Base-by-base conservation (phyloP, 2,888 invertebrate genomes). In the Neoascia interrupta region DNA sequence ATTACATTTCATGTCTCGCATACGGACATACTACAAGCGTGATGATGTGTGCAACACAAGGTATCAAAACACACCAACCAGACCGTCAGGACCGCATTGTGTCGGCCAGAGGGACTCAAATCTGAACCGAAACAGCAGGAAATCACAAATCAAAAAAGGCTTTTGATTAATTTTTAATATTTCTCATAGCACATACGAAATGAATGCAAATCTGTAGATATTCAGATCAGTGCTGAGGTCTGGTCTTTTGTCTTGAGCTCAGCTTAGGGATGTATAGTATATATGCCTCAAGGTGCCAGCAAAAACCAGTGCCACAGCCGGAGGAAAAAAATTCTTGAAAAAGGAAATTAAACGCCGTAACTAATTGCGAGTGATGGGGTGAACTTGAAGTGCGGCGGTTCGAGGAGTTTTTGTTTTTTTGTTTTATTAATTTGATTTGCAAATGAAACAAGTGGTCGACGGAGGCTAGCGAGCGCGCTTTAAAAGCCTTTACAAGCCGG, bases 161-260 rank as follows among this genome's bases (percentile, higher is more conserved):
- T 82, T 86, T 85, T 85, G 86, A 87, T 86, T 86, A 86, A 87
- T 86, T 86, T 86, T 84, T 84, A 84, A 84, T 85, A 85, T 73
- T 66, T 79, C 66, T 49, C 66, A 28, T 49, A 66, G 61, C 60
- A 47, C 60, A 76, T 64, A 39, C 53, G 11, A 76, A 66, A 45
- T 63, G 36, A 56, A 79, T 73, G 66, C 61, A 74, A 69, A 74
- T 80, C 41, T 41, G 56, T 34, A 26, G 23, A 63, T 23, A 58
- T 64, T 43, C 56, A 51, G 64, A 66, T 16, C 41, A 49, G 64
- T 1, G 8, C 34, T 39, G 19, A 21, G 28, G n/a, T 21, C 54
- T 60, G 41, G 11, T 23, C 11, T 53, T 51, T 45, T 51, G 36
- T 54, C 16, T 56, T 51, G 56, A 31, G 36, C 11, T 2, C 6